Evolutionary conservation across 2,797 vertebrate species (phyloP).

Genomic region (Enteromius treurensis): DNA sequence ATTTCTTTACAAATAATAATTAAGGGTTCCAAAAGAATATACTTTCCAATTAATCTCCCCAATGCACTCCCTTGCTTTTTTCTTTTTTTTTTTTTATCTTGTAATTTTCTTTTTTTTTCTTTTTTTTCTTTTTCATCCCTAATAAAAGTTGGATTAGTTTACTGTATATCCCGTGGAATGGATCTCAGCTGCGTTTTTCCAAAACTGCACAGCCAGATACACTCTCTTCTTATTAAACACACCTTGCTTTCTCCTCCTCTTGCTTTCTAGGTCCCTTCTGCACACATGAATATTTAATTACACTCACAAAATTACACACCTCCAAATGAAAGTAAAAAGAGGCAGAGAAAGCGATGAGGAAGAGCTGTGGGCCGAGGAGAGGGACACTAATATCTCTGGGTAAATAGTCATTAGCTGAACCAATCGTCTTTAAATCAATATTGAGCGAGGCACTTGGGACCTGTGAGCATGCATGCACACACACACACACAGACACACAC

Average conservation of each 20-base stretch:
- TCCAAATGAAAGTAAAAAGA: conserved; percentile 67
- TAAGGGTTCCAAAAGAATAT: background rate
- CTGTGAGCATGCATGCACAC: background rate
- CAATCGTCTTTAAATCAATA: conserved; percentile 77
- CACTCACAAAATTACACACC: conserved; percentile 66
- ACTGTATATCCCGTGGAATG: background rate
- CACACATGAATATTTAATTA: conserved; percentile 77
- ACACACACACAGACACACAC: background rate
- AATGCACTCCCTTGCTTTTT: no score
- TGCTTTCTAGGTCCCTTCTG: conserved; percentile 62
- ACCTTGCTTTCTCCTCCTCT: conserved; percentile 6
- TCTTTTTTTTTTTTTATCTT: background rate
- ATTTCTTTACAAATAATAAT: background rate
- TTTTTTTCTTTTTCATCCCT: background rate
- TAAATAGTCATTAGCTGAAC: conserved; percentile 83
- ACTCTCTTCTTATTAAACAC: conserved; percentile 1
- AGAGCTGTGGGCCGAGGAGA: conserved; percentile 63
- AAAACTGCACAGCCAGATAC: background rate
- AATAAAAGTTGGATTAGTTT: conserved; percentile 18
- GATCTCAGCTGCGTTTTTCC: background rate
- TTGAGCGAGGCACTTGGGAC: conserved; percentile 56
- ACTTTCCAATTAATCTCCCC: background rate
- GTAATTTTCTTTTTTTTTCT: background rate
- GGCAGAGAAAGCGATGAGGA: conserved; percentile 37
- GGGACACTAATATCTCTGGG: conserved; percentile 79